Evolutionary conservation across 1,140 invertebrate genomes (phyloP), one percentile per base, ranked within the genome.

Genomic region (Apis mellifera): DNA sequence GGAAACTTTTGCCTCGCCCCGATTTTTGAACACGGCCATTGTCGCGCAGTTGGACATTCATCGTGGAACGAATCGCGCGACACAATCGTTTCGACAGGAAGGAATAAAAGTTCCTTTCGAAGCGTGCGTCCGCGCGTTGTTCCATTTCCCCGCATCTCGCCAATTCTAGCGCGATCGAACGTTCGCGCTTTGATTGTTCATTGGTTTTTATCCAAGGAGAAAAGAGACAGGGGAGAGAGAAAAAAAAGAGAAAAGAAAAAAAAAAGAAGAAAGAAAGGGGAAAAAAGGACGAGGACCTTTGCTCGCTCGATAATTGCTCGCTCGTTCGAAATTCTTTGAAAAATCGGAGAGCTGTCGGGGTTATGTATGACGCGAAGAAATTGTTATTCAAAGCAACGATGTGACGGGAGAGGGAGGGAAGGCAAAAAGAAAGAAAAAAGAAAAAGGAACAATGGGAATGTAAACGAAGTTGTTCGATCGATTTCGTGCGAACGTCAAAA

Each of bases 381-480:
- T 75, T 50, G 50, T 54, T 75, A 64, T 75, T 21, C n/a, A 19
- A 21, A 5, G 57, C 72, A 59, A 0, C 15, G 59, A 52, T 26
- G 52, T 57, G 48, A 62, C 19, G 42, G 12, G 9, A 2, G 9
- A 32, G 8, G 19, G 1, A 9, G 2, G 1, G 2, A 11, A 11
- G 7, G n/a, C 9, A 1, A 12, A 8, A 54, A 42, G 7, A 42
- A 42, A 5, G 7, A 5, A 42, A 42, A 42, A 42, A 42, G 19
- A 12, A 19, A 19, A 71, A 9, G 48, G 32, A 23, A 60, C 21
- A 17, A 12, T 8, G 7, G 23, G 21, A n/a, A 12, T 9, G 26
- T 19, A 77, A 77, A 66, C 26, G 50, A 48, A 55, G 15, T 17
- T 54, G n/a, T 23, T 68, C 64, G n/a, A 77, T 23, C 52, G 68